Percentiles rank a stretch among this genome's conserved stretches.
Evolutionary conservation across 2,113 vertebrate genomes (phyloP).

Genomic region (Ondatra zibethicus): DNA sequence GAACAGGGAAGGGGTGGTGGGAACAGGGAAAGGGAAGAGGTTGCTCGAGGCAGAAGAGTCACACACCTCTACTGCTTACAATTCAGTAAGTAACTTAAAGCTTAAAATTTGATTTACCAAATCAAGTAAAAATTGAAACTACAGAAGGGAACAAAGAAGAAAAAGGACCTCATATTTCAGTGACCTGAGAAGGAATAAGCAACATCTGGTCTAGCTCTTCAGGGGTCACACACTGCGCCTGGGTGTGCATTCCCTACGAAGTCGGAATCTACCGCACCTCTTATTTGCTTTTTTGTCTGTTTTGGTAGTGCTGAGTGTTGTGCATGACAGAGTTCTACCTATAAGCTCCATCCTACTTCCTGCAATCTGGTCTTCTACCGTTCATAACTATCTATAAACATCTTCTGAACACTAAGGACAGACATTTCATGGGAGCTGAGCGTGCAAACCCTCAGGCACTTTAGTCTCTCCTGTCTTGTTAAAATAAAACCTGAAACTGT

Average conservation of each 20-base stretch:
- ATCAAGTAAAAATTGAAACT: conserved; percentile 31
- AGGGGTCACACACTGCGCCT: not conserved
- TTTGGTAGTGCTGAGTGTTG: not conserved
- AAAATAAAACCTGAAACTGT: not conserved
- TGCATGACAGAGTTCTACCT: not conserved
- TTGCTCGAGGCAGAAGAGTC: conserved; percentile 7
- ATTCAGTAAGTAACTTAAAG: not conserved
- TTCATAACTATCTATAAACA: conserved; percentile 24
- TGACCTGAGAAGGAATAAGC: conserved; percentile 26
- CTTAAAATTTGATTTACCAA: conserved; percentile 48
- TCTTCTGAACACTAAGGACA: not conserved
- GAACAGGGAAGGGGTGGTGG: not conserved
- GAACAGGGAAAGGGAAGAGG: no score
- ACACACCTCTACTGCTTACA: not conserved
- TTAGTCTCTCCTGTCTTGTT: not conserved
- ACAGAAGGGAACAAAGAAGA: conserved; percentile 26
- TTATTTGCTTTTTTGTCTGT: conserved; percentile 3
- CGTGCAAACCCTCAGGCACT: not conserved
- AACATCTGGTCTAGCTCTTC: not conserved
- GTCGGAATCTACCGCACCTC: not conserved
- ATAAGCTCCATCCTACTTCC: not conserved
- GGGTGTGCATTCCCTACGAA: not conserved
- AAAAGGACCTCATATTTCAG: conserved; percentile 28
- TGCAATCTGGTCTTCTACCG: not conserved
- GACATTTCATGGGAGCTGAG: conserved; percentile 28